Conservation (phyloP, 2,888 invertebrate species). For the Xestia rhomboidea region DNA sequence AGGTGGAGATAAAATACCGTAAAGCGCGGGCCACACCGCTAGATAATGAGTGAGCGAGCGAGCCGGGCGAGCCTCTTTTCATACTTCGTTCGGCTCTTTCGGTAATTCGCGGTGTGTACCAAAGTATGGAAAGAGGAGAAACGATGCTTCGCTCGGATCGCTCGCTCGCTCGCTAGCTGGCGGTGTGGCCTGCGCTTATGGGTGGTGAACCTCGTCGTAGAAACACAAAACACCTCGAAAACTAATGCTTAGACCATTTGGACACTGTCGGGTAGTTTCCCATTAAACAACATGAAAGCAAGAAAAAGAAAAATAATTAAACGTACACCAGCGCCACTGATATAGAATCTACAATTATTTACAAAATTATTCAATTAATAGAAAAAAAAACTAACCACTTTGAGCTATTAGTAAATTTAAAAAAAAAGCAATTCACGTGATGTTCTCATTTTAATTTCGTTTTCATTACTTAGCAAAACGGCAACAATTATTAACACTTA, state of each 20-base stretch:
- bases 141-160: too few relatives aligned
- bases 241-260: neutral
- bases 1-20: neutral
- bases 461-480: slow-evolving; percentile 76
- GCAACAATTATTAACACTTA: slow-evolving; percentile 77
- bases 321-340: neutral
- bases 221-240: neutral
- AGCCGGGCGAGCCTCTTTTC: too few relatives aligned
- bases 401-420: slow-evolving; percentile 56
- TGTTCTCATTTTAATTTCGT: slow-evolving; percentile 64
- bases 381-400: slow-evolving; percentile 7
- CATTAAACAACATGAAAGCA: neutral
- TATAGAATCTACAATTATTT: neutral
- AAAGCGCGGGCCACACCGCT: neutral
- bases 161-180: too few relatives aligned
- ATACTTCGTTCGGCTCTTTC: too few relatives aligned
- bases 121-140: too few relatives aligned
- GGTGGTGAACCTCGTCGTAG: neutral
- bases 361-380: neutral
- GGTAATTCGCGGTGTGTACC: too few relatives aligned
- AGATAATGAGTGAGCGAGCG: too few relatives aligned
- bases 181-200: too few relatives aligned
- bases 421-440: slow-evolving; percentile 36
- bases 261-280: neutral
- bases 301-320: neutral